Conservation (phyloP, 2,113 vertebrate species). For the Salvelinus fontinalis region DNA sequence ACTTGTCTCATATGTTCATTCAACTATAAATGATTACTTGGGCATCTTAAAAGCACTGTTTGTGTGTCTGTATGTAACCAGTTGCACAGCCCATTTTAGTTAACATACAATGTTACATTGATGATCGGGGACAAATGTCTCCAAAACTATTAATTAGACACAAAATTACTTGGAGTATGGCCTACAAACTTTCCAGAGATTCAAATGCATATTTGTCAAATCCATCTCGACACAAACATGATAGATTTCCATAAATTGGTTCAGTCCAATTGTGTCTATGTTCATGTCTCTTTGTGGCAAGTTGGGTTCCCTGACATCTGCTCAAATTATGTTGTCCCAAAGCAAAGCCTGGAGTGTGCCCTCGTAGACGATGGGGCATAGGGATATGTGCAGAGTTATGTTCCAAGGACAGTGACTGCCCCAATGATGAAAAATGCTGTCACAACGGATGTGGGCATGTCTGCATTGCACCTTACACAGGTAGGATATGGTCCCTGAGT, state of each 20-base stretch:
- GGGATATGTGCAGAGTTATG: constrained; percentile 71
- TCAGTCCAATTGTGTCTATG: background rate
- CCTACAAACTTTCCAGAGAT: no score
- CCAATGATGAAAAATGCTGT: constrained; percentile 71
- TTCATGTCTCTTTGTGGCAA: background rate
- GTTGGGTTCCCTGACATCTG: background rate
- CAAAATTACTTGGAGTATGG: no score
- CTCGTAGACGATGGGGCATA: constrained; percentile 36
- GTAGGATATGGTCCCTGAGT: constrained; percentile 38
- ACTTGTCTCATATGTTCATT: no score
- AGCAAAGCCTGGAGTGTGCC: constrained; percentile 69
- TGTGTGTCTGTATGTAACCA: no score
- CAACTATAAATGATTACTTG: no score
- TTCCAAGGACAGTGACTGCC: constrained; percentile 67
- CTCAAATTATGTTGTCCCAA: background rate
- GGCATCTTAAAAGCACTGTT: no score
- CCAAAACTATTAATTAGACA: no score
- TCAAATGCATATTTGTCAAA: no score
- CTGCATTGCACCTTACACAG: constrained; percentile 68
- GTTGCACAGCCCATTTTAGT: no score
- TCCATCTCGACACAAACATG: no score
- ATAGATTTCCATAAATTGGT: background rate
- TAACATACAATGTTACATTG: no score
- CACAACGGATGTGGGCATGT: constrained; percentile 73
- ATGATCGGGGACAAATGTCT: no score